These are phyloP conservation scores for Oedothorax gibbosus DNA, from an alignment of 1,140 invertebrate species.

Conservation along the genomic window DNA sequence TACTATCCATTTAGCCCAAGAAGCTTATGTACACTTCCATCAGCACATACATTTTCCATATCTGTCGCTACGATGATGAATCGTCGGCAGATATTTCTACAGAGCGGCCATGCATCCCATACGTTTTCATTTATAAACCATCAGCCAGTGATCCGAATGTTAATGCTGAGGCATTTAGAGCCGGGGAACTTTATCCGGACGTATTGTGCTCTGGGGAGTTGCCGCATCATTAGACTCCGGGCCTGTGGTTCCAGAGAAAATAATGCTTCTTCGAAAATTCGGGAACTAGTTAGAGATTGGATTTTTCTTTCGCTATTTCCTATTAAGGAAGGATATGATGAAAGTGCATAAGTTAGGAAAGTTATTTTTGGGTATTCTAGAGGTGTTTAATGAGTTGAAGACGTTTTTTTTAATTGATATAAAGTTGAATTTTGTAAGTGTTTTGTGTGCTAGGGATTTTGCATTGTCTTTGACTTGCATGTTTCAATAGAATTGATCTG, in stretches of 20 bases:
- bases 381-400: no score
- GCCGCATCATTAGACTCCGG: slow-evolving; percentile 32
- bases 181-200: slow-evolving; percentile 11
- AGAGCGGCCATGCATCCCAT: neutral
- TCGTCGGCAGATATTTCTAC: slow-evolving; percentile 15
- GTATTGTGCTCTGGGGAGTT: slow-evolving; percentile 34
- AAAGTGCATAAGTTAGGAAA: neutral
- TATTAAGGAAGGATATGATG: neutral
- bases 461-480: no score
- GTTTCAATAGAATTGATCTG: no score
- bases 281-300: neutral
- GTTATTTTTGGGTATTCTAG: neutral
- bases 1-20: no score
- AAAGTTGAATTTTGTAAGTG: no score
- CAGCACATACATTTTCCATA: slow-evolving; percentile 14
- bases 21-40: no score
- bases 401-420: no score
- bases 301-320: neutral
- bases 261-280: slow-evolving; percentile 39
- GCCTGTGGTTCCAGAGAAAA: neutral
- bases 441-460: no score
- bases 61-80: slow-evolving; percentile 19
- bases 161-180: slow-evolving; percentile 42
- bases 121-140: slow-evolving; percentile 55
- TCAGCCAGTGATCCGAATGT: slow-evolving; percentile 41